These are phyloP conservation scores for Ictalurus punctatus DNA, from an alignment of 2,113 vertebrate genomes.

Conservation along the genomic window DNA sequence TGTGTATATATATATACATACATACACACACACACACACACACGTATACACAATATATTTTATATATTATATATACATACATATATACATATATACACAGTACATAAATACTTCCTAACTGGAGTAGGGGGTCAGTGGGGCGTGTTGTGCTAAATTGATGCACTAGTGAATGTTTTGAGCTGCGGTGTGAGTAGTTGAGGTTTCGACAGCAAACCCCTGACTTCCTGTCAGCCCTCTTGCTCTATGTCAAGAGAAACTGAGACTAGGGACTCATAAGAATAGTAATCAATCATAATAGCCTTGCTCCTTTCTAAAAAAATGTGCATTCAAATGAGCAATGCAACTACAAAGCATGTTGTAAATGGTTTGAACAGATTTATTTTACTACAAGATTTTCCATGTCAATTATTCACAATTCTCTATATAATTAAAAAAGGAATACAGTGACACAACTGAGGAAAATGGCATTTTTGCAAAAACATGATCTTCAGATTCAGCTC, in stretches of 20 bases:
- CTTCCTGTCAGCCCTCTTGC: not conserved
- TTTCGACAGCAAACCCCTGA: not conserved
- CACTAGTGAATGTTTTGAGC: conserved; percentile 59
- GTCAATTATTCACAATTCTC: not conserved
- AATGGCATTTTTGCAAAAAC: not conserved
- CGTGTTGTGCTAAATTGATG: conserved; percentile 61
- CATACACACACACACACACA: too few species aligned
- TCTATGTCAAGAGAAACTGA: not conserved
- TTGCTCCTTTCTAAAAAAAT: not conserved
- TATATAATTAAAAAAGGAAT: not conserved
- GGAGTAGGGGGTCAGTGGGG: conserved; percentile 60
- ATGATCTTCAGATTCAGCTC: not conserved
- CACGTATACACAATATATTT: too few species aligned
- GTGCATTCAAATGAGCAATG: conserved; percentile 14
- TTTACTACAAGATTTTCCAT: not conserved
- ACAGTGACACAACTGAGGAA: not conserved
- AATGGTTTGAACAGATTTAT: conserved; percentile 2
- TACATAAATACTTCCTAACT: not conserved
- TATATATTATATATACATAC: too few species aligned
- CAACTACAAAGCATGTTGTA: not conserved
- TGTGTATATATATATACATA: too few species aligned
- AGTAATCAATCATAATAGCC: too few species aligned
- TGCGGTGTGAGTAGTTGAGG: not conserved
- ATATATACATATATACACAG: too few species aligned
- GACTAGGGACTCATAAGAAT: too few species aligned